Conservation (phyloP, 1,140 invertebrate genomes). For the Aphelinus certus region DNA sequence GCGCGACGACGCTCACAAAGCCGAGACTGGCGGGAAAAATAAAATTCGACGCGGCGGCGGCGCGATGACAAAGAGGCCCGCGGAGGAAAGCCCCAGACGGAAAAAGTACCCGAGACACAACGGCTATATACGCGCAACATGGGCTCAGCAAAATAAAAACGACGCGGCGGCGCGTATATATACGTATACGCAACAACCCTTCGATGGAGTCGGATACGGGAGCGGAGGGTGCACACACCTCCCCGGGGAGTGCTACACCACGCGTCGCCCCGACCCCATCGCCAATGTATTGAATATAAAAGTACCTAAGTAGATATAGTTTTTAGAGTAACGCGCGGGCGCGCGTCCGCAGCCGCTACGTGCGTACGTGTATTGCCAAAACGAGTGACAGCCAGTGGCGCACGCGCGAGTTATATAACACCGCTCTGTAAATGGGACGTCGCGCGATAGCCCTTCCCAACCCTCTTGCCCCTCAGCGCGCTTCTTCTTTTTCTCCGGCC, state of each 20-base stretch:
- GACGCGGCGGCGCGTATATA: not conserved
- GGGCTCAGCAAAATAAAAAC: constrained; percentile 5
- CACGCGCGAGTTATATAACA: not conserved
- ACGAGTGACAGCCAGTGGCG: not conserved
- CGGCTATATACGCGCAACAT: too few species aligned
- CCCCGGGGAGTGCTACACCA: constrained; percentile 59
- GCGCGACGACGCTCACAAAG: not conserved
- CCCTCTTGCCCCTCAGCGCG: not conserved
- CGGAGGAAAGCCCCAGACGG: not conserved
- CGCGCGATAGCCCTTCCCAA: constrained; percentile 16
- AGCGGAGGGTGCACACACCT: constrained; percentile 47
- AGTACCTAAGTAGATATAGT: constrained; percentile 61
- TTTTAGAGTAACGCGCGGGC: constrained; percentile 53
- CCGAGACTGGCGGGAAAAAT: not conserved
- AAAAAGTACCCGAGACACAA: not conserved
- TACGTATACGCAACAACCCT: constrained; percentile 49
- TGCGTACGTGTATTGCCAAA: constrained; percentile 7
- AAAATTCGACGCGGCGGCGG: not conserved
- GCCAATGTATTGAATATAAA: constrained; percentile 65
- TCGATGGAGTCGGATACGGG: constrained; percentile 51
- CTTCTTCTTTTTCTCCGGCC: constrained; percentile 35
- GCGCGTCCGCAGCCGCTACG: too few species aligned
- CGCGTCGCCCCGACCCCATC: constrained; percentile 43
- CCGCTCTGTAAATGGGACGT: not conserved
- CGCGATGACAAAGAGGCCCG: constrained; percentile 28